Evolutionary conservation across 2,888 invertebrate species (phyloP).

Genomic region (Nomada lathburiana): DNA sequence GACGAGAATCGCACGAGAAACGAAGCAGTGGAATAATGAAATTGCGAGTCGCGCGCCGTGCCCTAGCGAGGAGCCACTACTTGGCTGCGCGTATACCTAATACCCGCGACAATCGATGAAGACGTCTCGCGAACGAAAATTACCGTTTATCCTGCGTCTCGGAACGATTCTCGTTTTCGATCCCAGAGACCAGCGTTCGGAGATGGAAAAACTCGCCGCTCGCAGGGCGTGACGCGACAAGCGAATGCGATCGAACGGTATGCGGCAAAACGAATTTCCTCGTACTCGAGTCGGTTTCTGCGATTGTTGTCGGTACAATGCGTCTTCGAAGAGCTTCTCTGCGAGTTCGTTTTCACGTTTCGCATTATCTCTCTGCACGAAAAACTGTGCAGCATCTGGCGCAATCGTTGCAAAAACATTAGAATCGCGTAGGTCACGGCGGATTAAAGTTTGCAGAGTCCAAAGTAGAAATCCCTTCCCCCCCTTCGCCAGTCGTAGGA

Average conservation of each 20-base stretch:
- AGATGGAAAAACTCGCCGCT: slow-evolving; percentile 1
- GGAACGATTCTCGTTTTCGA: neutral
- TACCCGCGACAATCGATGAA: slow-evolving; percentile 22
- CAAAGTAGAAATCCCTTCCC: slow-evolving; percentile 3
- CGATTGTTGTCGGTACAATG: neutral
- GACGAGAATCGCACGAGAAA: neutral
- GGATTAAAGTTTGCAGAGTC: neutral
- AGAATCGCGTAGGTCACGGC: neutral
- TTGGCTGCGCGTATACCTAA: too few relatives aligned
- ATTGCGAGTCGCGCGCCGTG: neutral
- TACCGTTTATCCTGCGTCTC: neutral
- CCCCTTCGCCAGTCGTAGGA: neutral
- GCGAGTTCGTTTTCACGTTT: too few relatives aligned
- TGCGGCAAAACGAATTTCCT: slow-evolving; percentile 34
- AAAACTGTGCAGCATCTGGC: too few relatives aligned
- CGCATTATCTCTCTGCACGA: too few relatives aligned
- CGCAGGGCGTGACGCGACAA: slow-evolving; percentile 55
- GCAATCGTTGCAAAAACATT: too few relatives aligned
- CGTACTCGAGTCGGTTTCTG: neutral
- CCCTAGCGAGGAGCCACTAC: neutral
- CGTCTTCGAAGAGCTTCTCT: neutral
- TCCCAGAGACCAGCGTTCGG: neutral
- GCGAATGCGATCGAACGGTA: slow-evolving; percentile 64
- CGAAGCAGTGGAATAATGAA: neutral
- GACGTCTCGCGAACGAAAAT: slow-evolving; percentile 2